Evolutionary conservation across 2,888 invertebrate species (phyloP).

Genomic region (Mesoligia furuncula): DNA sequence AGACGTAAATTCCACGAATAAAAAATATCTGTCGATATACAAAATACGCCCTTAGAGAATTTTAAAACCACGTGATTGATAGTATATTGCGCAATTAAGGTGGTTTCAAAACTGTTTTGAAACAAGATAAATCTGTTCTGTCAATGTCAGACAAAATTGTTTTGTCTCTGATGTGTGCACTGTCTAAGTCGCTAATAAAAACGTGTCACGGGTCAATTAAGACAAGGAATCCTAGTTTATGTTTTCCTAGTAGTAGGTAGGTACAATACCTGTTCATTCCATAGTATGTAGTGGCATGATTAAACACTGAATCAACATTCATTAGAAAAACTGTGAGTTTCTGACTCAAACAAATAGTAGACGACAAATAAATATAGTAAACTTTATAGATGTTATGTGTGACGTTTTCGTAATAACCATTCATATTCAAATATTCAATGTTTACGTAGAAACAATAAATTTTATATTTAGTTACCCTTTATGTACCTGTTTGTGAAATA

Average conservation of each 20-base stretch:
- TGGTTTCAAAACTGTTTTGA: not conserved
- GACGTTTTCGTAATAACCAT: slow-evolving; percentile 32
- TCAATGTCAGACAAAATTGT: not conserved
- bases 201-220: not conserved
- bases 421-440: slow-evolving; percentile 32
- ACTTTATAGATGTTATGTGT: slow-evolving; percentile 18
- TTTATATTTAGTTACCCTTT: slow-evolving; percentile 3
- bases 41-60: too few relatives aligned
- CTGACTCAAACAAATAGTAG: too few relatives aligned
- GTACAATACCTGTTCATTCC: slow-evolving; percentile 4
- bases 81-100: not conserved
- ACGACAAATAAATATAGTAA: slow-evolving; percentile 40
- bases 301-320: slow-evolving; percentile 37
- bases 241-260: slow-evolving; percentile 13
- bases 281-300: not conserved
- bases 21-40: too few relatives aligned
- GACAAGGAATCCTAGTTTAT: slow-evolving; percentile 4
- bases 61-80: not conserved
- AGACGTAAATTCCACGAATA: too few relatives aligned
- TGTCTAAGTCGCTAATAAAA: not conserved
- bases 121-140: not conserved
- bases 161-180: too few relatives aligned
- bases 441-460: slow-evolving; percentile 34
- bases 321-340: slow-evolving; percentile 31
- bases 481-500: not conserved